Base-by-base conservation (phyloP, 1,140 invertebrate species). In the Drosophila santomea region DNA sequence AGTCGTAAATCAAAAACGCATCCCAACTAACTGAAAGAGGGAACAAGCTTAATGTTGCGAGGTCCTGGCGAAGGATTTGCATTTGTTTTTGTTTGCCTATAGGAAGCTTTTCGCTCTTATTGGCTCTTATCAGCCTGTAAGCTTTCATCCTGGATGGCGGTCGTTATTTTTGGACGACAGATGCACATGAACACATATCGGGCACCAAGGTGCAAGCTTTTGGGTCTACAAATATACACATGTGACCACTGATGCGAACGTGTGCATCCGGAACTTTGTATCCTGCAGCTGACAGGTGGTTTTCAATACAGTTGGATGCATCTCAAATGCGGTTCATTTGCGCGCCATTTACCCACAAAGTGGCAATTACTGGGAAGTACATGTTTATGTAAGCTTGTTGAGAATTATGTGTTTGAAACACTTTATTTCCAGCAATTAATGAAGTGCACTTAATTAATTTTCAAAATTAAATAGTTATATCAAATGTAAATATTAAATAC, bases 61-160 rank as follows among this genome's bases (percentile, higher is more conserved):
- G 25, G 25, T 20, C 59, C 36, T 62, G 59, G 23, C 12, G 8
- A 58, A 32, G 28, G n/a, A 41, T 58, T 32, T 25, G 12, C 25
- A 4, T 32, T 28, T 32, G 23, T 41, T 39, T 38, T 38, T 36
- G 50, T 28, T 41, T 36, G 7, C 57, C 14, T 12, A 41, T 7
- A 8, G 12, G 10, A 61, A 62, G 59, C 59, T 62, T 59, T 62
- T 25, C n/a, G n/a, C 51, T 41, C 12, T 25, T 58, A 25, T 32
- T 20, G 36, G 36, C 52, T 43, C 15, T 32, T 62, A 59, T 58
- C 59, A 32, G 11, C 8, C 4, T n/a, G 7, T 36, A 62, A 62
- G 59, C 59, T 62, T 62, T 62, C 15, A 14, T 14, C 8, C 17
- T 2, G 51, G 23, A 62, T 28, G 36, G 15, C 58, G 54, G 25